Conservation (phyloP, 2,888 invertebrate species). For the Automeris io region DNA sequence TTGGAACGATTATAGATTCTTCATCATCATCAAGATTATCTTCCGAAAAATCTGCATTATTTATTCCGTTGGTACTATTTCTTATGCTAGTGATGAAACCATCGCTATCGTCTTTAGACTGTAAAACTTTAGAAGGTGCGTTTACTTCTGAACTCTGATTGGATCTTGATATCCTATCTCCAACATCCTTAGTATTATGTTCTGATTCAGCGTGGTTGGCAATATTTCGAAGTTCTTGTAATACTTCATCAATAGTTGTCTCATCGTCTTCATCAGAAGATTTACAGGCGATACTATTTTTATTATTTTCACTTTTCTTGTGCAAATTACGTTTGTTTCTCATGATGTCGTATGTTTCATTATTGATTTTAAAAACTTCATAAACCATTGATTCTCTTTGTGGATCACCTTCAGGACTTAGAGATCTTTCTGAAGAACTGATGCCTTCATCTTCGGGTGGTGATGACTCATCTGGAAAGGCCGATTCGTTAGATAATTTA, state of each 20-base stretch:
- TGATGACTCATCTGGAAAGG: conserved; percentile 77
- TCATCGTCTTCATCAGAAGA: conserved; percentile 82
- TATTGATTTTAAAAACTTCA: conserved; percentile 78
- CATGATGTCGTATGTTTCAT: conserved; percentile 72
- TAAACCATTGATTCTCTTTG: conserved; percentile 79
- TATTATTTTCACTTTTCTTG: conserved; percentile 55
- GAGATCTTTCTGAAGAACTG: conserved; percentile 88
- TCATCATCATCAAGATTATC: conserved; percentile 65
- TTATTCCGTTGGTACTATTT: conserved; percentile 68
- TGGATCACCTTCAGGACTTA: conserved; percentile 83
- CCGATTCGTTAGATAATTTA: not conserved
- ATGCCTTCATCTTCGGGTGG: conserved; percentile 93
- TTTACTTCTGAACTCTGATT: conserved; percentile 64
- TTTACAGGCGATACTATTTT: conserved; percentile 37
- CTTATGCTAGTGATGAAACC: conserved; percentile 75
- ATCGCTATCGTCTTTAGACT: conserved; percentile 61
- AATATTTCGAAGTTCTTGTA: conserved; percentile 89
- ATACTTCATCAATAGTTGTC: conserved; percentile 91
- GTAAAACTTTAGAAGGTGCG: conserved; percentile 45
- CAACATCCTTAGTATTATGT: conserved; percentile 65
- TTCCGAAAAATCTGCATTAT: conserved; percentile 65
- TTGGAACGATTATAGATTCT: conserved; percentile 85
- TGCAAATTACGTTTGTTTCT: conserved; percentile 59
- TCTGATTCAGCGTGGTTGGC: conserved; percentile 90
- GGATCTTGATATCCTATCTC: conserved; percentile 52